These are phyloP conservation scores for Melanogrammus aeglefinus DNA, from an alignment of 2,797 vertebrate genomes.

Conservation along the genomic window DNA sequence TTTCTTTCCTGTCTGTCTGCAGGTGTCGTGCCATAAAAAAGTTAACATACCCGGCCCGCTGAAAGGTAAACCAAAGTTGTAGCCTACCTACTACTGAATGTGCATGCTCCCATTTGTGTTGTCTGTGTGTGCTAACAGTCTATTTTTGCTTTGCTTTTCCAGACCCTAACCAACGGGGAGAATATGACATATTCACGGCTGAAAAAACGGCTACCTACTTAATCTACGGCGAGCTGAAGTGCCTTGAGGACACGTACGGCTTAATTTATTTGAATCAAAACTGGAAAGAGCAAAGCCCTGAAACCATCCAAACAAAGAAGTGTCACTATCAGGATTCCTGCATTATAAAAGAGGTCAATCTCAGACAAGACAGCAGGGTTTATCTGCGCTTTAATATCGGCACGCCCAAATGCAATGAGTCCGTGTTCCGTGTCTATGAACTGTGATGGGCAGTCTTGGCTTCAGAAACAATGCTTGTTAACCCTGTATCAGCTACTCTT, in stretches of 20 bases:
- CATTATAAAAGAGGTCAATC: rapidly evolving
- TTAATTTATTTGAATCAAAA: rapidly evolving
- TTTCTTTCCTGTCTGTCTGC: background rate
- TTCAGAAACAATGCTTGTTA: too few species aligned
- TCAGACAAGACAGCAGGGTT: background rate
- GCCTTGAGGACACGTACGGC: rapidly evolving
- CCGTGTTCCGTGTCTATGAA: constrained; percentile 38
- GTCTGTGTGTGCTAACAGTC: constrained; percentile 8
- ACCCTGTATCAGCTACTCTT: too few species aligned
- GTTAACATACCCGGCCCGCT: background rate
- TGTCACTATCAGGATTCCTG: rapidly evolving
- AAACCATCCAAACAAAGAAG: rapidly evolving
- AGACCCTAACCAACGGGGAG: background rate
- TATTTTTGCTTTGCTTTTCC: background rate
- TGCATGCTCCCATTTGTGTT: background rate
- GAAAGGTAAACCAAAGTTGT: constrained; percentile 24
- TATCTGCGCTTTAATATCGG: constrained; percentile 3
- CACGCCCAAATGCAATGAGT: rapidly evolving
- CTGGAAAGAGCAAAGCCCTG: rapidly evolving
- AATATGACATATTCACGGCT: constrained; percentile 39
- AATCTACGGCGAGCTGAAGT: constrained; percentile 41
- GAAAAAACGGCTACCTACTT: background rate
- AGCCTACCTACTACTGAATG: background rate
- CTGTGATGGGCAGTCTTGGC: background rate
- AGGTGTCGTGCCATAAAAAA: constrained; percentile 15